Base-by-base conservation (phyloP, 1,140 invertebrate genomes). In the Cydia amplana region DNA sequence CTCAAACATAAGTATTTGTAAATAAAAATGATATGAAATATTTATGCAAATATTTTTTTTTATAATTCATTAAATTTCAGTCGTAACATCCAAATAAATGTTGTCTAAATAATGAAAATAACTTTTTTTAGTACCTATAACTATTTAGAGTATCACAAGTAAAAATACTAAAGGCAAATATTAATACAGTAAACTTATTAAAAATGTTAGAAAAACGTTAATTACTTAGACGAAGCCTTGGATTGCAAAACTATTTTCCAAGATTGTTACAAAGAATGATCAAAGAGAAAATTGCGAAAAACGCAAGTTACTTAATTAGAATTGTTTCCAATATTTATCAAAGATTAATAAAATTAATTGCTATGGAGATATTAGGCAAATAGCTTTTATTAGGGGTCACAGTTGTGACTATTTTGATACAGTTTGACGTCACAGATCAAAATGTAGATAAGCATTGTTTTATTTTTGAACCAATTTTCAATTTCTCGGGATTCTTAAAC, bases 301-400 rank as follows among this genome's bases (percentile, higher is more conserved):
- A 16, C 1, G 46, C 5, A 51, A 51, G 16, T 51, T 51, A 51
- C 4, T 51, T 51, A 51, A 51, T 51, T 51, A 51, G 7, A 51
- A n/a, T 51, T 51, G n/a, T 51, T 51, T 51, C 49, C 49, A 51
- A 51, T 51, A 16, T 49, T n/a, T 49, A 49, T 16, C 49, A 51
- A 1, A 51, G 18, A 4, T 12, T 5, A 51, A 51, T 51, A 6
- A n/a, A 4, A 51, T 51, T 51, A 18, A 51, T 51, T 51, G 18
- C 1, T 51, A 18, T 51, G 0, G 49, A 18, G 5, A 51, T 51
- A n/a, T n/a, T n/a, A 4, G n/a, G 1, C n/a, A n/a, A 18, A 2
- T 18, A 51, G 4, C 1, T 49, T 49, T 49, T 46, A 46, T 49
- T 46, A 46, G 49, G n/a, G 49, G n/a, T 51, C 49, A 51, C n/a